phyloP scores from a whole-genome alignment of 2,888 invertebrate species.

The Seira musarum region DNA sequence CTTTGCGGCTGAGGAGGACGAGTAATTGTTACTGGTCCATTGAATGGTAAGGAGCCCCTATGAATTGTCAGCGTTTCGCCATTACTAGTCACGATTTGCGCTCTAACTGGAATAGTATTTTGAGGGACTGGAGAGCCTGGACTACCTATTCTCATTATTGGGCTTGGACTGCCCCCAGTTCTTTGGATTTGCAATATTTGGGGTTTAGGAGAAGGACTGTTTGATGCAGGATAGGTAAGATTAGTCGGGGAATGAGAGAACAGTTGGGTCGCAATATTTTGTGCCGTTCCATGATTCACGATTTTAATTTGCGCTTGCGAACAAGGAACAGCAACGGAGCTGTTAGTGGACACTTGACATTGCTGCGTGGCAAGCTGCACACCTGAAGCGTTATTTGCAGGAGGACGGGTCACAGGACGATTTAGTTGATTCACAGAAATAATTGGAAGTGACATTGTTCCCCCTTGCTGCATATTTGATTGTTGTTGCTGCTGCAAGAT shows the following conservation, averaged over 20 bases:
- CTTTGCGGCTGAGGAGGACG: conserved; percentile 50
- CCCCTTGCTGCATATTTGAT: conserved; percentile 60
- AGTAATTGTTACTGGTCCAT: conserved; percentile 59
- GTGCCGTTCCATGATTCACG: conserved; percentile 36
- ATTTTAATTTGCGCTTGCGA: conserved; percentile 52
- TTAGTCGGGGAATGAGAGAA: conserved; percentile 35
- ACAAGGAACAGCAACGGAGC: conserved; percentile 41
- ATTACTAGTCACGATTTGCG: conserved; percentile 69
- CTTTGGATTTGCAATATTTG: conserved; percentile 61
- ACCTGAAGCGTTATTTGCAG: conserved; percentile 65
- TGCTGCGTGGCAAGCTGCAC: conserved; percentile 52
- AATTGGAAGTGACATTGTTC: conserved; percentile 64
- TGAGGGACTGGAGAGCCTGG: conserved; percentile 21
- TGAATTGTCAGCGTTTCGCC: conserved; percentile 70
- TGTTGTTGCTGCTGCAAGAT: conserved; percentile 69
- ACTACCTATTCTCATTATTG: conserved; percentile 42
- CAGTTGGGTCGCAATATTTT: conserved; percentile 35
- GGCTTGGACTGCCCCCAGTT: conserved; percentile 45
- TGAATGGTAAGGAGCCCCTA: conserved; percentile 62
- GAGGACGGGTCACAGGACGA: conserved; percentile 62
- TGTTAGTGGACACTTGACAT: conserved; percentile 51
- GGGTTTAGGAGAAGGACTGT: conserved; percentile 54
- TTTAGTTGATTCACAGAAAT: conserved; percentile 64
- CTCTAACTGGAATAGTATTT: conserved; percentile 64
- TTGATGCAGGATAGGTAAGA: conserved; percentile 38